Percentiles rank a stretch among this genome's conserved stretches.
Evolutionary conservation across 2,113 vertebrate genomes (phyloP).

Genomic region (Gila orcuttii): DNA sequence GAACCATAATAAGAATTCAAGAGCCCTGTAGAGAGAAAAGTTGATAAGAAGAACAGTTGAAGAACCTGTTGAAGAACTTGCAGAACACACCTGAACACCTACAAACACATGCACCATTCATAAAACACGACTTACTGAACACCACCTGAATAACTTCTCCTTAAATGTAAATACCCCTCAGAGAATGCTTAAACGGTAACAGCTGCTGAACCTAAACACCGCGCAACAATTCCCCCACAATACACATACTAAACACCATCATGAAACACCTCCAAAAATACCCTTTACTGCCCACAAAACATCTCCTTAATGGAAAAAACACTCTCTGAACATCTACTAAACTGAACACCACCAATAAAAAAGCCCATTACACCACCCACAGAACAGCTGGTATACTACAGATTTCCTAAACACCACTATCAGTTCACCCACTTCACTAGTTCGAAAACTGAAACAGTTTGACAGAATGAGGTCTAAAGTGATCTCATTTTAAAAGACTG

Average conservation of each 20-base stretch:
- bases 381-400: conserved; percentile 17
- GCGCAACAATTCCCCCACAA: not conserved
- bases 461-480: conserved; percentile 17
- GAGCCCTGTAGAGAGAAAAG: not conserved
- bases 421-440: conserved; percentile 22
- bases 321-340: not conserved
- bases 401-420: not conserved
- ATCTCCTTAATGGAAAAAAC: not conserved
- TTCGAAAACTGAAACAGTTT: not conserved
- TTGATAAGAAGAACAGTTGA: not conserved
- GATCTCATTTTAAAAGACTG: not conserved
- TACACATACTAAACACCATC: not conserved
- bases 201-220: not conserved
- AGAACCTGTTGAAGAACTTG: not conserved
- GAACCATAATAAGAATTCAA: not conserved
- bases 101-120: not conserved
- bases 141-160: not conserved
- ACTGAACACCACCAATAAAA: not conserved
- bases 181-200: not conserved
- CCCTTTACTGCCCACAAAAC: not conserved
- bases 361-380: conserved; percentile 15
- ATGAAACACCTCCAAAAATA: not conserved
- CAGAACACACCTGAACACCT: not conserved
- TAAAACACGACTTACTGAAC: not conserved
- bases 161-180: not conserved